Conservation (phyloP, 1,140 invertebrate species). For the Leptonema lineaticorne region DNA sequence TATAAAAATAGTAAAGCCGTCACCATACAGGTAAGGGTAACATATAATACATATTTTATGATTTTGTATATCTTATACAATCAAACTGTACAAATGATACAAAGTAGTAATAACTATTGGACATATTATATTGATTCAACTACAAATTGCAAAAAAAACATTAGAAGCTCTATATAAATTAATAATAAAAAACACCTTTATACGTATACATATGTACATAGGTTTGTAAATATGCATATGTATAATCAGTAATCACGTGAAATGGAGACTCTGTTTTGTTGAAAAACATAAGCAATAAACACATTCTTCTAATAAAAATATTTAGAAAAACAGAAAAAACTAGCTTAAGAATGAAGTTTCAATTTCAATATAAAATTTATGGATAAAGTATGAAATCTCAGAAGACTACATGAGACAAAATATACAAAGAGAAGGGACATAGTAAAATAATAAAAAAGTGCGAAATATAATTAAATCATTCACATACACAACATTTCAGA, state of each 20-base stretch:
- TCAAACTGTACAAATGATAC: background rate
- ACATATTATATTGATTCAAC: constrained; percentile 25
- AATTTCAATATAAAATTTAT: too few relatives aligned
- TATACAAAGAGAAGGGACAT: too few relatives aligned
- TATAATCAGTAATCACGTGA: constrained; percentile 32
- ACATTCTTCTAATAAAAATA: too few relatives aligned
- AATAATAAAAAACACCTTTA: constrained; percentile 20
- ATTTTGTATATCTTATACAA: background rate
- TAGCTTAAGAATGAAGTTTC: too few relatives aligned
- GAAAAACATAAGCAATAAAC: too few relatives aligned
- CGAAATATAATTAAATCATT: too few relatives aligned
- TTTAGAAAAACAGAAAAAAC: too few relatives aligned
- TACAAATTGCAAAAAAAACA: constrained; percentile 9
- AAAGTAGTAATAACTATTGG: background rate
- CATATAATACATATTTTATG: too few relatives aligned
- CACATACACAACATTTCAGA: too few relatives aligned
- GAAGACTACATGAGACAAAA: too few relatives aligned
- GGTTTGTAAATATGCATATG: background rate
- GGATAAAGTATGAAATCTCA: too few relatives aligned
- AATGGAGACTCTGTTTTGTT: constrained; percentile 33
- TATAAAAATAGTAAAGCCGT: background rate
- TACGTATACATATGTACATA: background rate
- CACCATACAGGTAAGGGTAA: background rate
- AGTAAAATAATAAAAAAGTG: too few relatives aligned
- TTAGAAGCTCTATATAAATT: constrained; percentile 8